phyloP scores from a whole-genome alignment of 92 coral and sea anemone species.

The Phymanthus crucifer region DNA sequence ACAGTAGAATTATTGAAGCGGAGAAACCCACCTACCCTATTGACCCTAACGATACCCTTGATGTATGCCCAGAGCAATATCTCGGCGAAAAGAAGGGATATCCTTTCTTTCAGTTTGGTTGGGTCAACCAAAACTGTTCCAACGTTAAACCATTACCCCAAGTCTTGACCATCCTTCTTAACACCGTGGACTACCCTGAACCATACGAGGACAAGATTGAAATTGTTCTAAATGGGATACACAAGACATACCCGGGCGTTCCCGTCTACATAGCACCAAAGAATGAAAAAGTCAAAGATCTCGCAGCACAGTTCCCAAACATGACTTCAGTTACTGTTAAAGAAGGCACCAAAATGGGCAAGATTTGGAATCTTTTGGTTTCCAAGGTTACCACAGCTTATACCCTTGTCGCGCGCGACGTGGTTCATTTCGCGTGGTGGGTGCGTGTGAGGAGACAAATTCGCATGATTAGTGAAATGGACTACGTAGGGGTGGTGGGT shows the following conservation, averaged over 20 bases:
- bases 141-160: constrained; percentile 44
- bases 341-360: constrained; percentile 14
- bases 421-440: constrained; percentile 44
- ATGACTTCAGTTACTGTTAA: constrained; percentile 16
- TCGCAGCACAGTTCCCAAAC: constrained; percentile 12
- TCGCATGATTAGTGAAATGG: constrained; percentile 25
- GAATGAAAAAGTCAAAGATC: not conserved
- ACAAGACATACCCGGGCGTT: constrained; percentile 16
- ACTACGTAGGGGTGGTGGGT: constrained; percentile 36
- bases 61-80: constrained; percentile 53
- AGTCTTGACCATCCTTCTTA: constrained; percentile 19
- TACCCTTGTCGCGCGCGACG: constrained; percentile 35
- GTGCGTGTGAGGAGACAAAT: constrained; percentile 32
- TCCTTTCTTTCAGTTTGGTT: constrained; percentile 38
- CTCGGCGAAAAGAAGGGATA: constrained; percentile 34
- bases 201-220: constrained; percentile 16
- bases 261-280: constrained; percentile 31
- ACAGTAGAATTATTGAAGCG: constrained; percentile 16
- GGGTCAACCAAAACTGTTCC: constrained; percentile 36
- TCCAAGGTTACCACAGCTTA: constrained; percentile 34
- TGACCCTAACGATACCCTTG: constrained; percentile 12
- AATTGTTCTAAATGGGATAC: constrained; percentile 20
- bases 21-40: not conserved
- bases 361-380: constrained; percentile 39
- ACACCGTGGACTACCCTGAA: constrained; percentile 31